These are phyloP conservation scores for Linnaemya vulpina DNA, from an alignment of 2,888 invertebrate genomes.

Conservation along the genomic window DNA sequence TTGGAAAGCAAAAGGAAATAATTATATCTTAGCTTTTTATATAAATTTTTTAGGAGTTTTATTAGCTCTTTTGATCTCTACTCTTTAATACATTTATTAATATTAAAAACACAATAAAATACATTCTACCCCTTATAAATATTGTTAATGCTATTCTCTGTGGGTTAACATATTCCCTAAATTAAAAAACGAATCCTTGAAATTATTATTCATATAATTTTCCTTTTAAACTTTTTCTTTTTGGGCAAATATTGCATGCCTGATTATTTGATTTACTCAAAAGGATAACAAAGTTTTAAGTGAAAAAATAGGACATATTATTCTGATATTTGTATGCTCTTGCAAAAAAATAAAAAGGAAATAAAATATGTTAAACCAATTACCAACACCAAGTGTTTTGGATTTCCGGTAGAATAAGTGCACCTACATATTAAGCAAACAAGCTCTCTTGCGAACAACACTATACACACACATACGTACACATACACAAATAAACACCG, in stretches of 20 bases:
- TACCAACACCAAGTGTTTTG: conserved; percentile 31
- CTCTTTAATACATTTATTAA: too few species aligned
- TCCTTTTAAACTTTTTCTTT: not conserved
- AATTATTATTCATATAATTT: not conserved
- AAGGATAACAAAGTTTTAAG: conserved; percentile 39
- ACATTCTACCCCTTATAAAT: too few species aligned
- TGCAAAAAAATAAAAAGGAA: not conserved
- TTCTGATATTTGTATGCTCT: not conserved
- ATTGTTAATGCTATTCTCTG: not conserved
- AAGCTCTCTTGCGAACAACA: not conserved
- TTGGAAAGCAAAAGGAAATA: too few species aligned
- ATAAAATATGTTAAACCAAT: conserved; percentile 46
- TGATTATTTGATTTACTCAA: not conserved
- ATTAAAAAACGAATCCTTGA: conserved; percentile 5
- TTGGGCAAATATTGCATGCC: not conserved
- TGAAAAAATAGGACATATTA: not conserved
- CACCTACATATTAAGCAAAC: conserved; percentile 11
- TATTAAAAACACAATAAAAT: too few species aligned
- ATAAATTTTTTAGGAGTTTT: too few species aligned
- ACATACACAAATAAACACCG: not conserved
- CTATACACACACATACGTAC: not conserved
- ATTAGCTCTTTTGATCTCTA: too few species aligned
- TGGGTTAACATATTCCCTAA: not conserved
- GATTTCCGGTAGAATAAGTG: not conserved
- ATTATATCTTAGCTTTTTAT: too few species aligned